These are phyloP conservation scores for Tamandua tetradactyla DNA, from an alignment of 2,797 vertebrate genomes.

Conservation along the genomic window DNA sequence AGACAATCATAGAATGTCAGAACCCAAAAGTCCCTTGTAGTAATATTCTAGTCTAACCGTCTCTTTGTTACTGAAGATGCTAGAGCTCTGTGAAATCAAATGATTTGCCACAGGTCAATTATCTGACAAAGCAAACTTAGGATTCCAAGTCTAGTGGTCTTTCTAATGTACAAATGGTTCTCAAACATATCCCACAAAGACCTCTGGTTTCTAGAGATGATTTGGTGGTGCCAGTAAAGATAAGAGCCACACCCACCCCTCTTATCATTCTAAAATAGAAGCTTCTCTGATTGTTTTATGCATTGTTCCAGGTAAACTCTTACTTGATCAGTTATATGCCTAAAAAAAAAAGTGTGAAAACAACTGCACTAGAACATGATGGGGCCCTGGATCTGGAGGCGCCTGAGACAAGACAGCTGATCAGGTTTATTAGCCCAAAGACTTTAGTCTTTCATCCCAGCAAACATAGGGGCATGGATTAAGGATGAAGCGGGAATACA, in stretches of 20 bases:
- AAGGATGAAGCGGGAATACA: background rate
- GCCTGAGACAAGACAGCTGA: background rate
- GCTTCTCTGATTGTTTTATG: background rate
- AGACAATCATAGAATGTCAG: background rate
- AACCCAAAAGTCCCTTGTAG: background rate
- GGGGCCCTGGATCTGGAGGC: background rate
- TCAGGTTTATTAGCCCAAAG: slow-evolving; percentile 16
- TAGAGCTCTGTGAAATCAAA: slow-evolving; percentile 29
- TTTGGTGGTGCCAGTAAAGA: background rate
- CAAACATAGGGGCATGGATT: background rate
- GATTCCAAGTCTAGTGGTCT: background rate
- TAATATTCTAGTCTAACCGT: background rate
- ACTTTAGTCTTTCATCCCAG: background rate
- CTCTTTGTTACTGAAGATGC: background rate
- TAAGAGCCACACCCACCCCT: background rate
- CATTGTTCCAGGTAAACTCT: slow-evolving; percentile 17
- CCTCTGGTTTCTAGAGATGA: background rate
- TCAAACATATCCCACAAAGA: background rate
- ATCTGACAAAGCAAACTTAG: slow-evolving; percentile 40
- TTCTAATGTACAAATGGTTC: slow-evolving; percentile 12
- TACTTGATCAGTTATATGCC: background rate
- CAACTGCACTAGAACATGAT: background rate
- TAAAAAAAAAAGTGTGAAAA: background rate
- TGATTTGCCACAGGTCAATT: slow-evolving; percentile 14
- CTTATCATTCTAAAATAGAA: background rate